These are phyloP conservation scores for Menidia beryllina DNA, from an alignment of 2,113 vertebrate species.

Conservation along the genomic window DNA sequence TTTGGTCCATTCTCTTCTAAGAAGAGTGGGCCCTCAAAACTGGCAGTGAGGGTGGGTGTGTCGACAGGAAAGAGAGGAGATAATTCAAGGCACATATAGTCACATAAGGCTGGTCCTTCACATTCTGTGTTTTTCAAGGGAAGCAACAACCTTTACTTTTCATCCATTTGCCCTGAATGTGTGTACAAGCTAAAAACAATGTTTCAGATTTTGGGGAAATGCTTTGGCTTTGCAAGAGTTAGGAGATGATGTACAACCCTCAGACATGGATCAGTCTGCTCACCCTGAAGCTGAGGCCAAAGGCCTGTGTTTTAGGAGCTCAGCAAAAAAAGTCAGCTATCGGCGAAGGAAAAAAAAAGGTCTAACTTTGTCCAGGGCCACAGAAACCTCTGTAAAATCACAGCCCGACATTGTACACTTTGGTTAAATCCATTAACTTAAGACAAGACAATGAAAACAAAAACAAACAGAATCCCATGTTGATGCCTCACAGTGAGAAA, in stretches of 20 bases:
- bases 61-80: slow-evolving; percentile 20
- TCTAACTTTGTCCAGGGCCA: background rate
- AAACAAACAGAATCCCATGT: background rate
- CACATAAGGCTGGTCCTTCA: slow-evolving; percentile 86
- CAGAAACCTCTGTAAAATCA: slow-evolving; percentile 1
- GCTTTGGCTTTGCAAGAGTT: slow-evolving; percentile 13
- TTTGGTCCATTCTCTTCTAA: slow-evolving; percentile 59
- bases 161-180: slow-evolving; percentile 1
- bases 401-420: slow-evolving; percentile 28
- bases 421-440: slow-evolving; percentile 47
- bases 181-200: slow-evolving; percentile 9
- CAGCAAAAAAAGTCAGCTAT: slow-evolving; percentile 21
- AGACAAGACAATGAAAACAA: too few species aligned
- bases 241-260: background rate
- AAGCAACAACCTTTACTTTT: slow-evolving; percentile 10
- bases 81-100: slow-evolving; percentile 88
- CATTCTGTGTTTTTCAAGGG: slow-evolving; percentile 31
- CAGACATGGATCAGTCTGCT: background rate
- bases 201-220: slow-evolving; percentile 30
- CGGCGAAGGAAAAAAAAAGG: slow-evolving; percentile 5
- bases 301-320: slow-evolving; percentile 13
- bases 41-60: slow-evolving; percentile 12
- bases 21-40: slow-evolving; percentile 32
- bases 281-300: background rate
- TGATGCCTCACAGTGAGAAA: background rate